These are phyloP conservation scores for Trachelus troglodyta DNA, from an alignment of 2,888 invertebrate genomes.

Conservation along the genomic window DNA sequence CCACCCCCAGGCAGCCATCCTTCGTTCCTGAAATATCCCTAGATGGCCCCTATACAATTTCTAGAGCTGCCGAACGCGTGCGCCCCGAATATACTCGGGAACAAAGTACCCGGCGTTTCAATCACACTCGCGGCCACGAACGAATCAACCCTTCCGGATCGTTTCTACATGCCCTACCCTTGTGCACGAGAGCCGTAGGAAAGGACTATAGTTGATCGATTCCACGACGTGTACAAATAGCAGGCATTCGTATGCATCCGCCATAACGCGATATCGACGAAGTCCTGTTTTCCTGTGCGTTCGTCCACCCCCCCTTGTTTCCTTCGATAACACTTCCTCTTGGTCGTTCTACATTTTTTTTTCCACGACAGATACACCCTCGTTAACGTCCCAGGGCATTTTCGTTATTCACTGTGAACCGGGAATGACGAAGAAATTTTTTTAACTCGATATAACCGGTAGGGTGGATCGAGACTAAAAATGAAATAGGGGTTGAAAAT, in stretches of 20 bases:
- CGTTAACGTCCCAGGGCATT: neutral
- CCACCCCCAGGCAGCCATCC: neutral
- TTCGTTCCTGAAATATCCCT: neutral
- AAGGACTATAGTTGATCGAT: constrained; percentile 13
- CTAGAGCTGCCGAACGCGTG: neutral
- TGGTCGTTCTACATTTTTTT: neutral
- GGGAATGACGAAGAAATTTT: neutral
- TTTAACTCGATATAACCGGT: neutral
- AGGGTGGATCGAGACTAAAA: neutral
- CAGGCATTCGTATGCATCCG: constrained; percentile 17
- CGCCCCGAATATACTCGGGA: neutral
- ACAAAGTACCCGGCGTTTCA: neutral
- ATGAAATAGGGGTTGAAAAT: neutral
- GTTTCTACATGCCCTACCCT: neutral
- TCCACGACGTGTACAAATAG: constrained; percentile 20
- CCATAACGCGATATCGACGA: constrained; percentile 5
- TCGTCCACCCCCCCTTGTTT: neutral
- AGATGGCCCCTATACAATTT: neutral
- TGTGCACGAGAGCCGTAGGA: neutral
- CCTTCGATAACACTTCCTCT: neutral
- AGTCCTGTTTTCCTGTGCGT: neutral
- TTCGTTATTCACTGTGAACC: neutral
- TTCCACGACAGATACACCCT: neutral
- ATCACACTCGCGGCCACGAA: neutral
- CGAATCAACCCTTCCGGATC: neutral